Base-by-base conservation (phyloP, 2,113 vertebrate species). In the Gallinago media region DNA sequence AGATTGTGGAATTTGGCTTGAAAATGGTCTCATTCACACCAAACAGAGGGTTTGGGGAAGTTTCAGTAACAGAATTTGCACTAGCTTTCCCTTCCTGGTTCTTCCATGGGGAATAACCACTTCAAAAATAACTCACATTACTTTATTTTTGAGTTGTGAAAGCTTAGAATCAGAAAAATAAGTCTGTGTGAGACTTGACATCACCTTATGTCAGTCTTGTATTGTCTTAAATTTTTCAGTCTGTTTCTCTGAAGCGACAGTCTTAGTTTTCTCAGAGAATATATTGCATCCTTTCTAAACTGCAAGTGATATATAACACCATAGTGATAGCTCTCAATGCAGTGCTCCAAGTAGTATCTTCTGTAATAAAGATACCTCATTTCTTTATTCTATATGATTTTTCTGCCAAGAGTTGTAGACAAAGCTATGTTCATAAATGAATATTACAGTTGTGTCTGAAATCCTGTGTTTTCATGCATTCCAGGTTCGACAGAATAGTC, bases 401-500 rank as follows among this genome's bases (percentile, higher is more conserved):
- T 87, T 36, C 11, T 92, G 32, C 34, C 12, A 65, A 17, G 20
- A 71, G 14, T 55, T 95, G 22, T 80, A 75, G 56, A 61, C 34
- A 89, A 54, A 25, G 12, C 58, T 82, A 0, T 66, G 22, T 56
- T 86, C 10, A 13, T 76, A 71, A 74, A 15, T 67, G 34, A 81
- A 12, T 78, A 42, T 63, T 80, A 44, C 23, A 71, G 9, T 47
- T 58, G 15, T 83, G 26, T 73, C 67, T 88, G 50, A 92, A 85
- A 79, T 88, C 36, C 59, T 92, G 81, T 76, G 50, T 50, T 87
- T 90, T 84, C 54, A 2, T 95, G 12, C 92, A 40, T 98, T 98
- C 92, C 96, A 99, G 99, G 98, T 99, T 97, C 98, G 99, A 97
- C 99, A 99, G 98, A 99, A 99, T 98, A 99, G 99, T 96, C 99